phyloP scores from a whole-genome alignment of 2,113 vertebrate species.

The Ochotona curzoniae region DNA sequence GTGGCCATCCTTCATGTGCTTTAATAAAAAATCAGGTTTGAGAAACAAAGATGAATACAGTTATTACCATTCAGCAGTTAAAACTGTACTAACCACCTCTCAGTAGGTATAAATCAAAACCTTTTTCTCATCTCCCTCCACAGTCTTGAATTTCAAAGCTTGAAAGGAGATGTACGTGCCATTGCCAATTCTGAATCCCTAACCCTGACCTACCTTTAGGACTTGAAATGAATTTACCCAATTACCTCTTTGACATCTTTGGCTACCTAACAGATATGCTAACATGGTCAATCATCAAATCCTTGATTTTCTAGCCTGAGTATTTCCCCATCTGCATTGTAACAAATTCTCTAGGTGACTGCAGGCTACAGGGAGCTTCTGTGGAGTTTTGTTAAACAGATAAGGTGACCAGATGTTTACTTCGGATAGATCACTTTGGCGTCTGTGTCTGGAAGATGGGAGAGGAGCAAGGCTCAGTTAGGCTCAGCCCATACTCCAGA shows the following conservation, averaged over 20 bases:
- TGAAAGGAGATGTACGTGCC: neutral
- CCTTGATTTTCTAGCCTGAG: neutral
- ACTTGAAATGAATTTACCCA: neutral
- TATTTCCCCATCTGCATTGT: neutral
- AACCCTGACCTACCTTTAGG: neutral
- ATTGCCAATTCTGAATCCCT: neutral
- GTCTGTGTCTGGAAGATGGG: conserved; percentile 54
- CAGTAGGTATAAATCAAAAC: neutral
- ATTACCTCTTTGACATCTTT: neutral
- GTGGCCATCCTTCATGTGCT: neutral
- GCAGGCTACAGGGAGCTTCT: neutral
- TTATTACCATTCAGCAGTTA: neutral
- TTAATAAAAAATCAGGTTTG: conserved; percentile 20
- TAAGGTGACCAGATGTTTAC: conserved; percentile 43
- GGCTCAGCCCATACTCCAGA: conserved; percentile 3
- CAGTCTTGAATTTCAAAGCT: neutral
- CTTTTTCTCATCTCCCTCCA: neutral
- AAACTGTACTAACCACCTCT: neutral
- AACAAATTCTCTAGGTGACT: neutral
- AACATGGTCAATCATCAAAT: neutral
- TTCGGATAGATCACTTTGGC: conserved; percentile 31
- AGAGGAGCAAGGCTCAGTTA: conserved; percentile 40
- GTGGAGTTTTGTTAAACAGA: neutral
- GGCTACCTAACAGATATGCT: neutral
- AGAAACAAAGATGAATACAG: neutral